phyloP scores from a whole-genome alignment of 2,797 vertebrate genomes.

The Hirundo rustica region DNA sequence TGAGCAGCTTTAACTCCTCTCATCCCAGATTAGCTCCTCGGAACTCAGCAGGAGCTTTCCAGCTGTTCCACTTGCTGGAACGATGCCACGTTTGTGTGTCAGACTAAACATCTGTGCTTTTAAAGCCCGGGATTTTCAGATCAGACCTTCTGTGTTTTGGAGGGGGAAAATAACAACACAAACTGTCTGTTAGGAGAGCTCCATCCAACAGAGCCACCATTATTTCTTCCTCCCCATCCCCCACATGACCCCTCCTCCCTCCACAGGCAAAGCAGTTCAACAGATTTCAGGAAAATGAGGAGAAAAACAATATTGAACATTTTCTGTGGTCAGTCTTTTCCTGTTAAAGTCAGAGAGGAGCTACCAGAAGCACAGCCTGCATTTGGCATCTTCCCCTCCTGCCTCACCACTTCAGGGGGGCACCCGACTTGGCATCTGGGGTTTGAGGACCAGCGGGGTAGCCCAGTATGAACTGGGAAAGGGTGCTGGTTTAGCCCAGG shows the following conservation, averaged over 20 bases:
- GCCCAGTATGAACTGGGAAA: background rate
- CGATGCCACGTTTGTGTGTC: background rate
- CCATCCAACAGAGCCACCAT: background rate
- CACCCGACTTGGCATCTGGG: rapidly evolving
- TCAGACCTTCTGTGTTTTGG: background rate
- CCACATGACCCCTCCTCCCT: background rate
- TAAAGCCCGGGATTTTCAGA: background rate
- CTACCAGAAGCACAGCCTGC: background rate
- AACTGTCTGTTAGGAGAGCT: background rate
- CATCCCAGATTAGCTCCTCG: conserved; percentile 60
- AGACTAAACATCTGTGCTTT: conserved; percentile 24
- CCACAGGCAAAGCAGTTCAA: background rate
- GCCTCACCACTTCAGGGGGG: background rate
- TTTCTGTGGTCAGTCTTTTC: background rate
- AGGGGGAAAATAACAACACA: background rate
- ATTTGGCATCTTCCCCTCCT: background rate
- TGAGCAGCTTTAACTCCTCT: conserved; percentile 66
- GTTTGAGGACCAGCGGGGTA: background rate
- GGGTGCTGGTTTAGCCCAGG: background rate
- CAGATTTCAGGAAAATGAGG: background rate
- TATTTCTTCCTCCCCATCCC: background rate
- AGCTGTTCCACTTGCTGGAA: conserved; percentile 5
- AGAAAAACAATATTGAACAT: background rate
- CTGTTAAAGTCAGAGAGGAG: background rate
- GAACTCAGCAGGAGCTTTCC: background rate